A percentile compares a stretch with the other conserved stretches of the same genome.
Conservation (phyloP, 2,888 invertebrate genomes). For the Galeruca laticollis region DNA sequence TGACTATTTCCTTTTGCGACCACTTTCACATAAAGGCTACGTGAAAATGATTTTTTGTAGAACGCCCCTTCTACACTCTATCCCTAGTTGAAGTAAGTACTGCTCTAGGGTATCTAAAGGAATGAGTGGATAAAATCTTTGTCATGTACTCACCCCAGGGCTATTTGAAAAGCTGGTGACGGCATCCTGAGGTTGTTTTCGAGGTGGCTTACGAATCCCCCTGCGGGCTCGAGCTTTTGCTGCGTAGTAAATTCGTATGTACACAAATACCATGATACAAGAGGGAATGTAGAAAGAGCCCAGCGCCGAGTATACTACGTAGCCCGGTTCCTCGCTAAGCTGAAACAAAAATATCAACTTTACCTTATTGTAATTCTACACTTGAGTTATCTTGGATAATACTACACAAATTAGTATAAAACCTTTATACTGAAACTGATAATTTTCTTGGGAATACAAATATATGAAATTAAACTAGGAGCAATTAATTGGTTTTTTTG, state of each 20-base stretch:
- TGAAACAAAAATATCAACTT: slow-evolving; percentile 68
- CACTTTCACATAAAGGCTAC: neutral
- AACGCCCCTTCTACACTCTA: neutral
- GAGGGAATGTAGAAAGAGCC: slow-evolving; percentile 99
- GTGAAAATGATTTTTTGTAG: neutral
- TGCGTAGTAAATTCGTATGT: slow-evolving; percentile 97
- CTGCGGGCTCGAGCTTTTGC: slow-evolving; percentile 92
- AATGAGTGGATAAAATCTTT: slow-evolving; percentile 31
- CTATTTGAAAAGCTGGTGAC: slow-evolving; percentile 66
- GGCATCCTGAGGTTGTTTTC: slow-evolving; percentile 69
- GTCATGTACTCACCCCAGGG: slow-evolving; percentile 47
- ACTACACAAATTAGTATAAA: neutral
- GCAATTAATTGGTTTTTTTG: too few relatives aligned
- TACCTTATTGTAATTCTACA: slow-evolving; percentile 1
- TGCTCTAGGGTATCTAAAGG: slow-evolving; percentile 10
- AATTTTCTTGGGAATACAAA: neutral
- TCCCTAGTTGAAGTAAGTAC: slow-evolving; percentile 10
- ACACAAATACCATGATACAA: slow-evolving; percentile 99
- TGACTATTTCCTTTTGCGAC: neutral
- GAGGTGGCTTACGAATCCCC: slow-evolving; percentile 85
- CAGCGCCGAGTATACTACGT: slow-evolving; percentile 96
- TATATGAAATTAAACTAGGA: too few relatives aligned
- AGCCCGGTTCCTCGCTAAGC: slow-evolving; percentile 96
- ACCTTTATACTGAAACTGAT: neutral
- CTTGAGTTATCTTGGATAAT: neutral